These are phyloP conservation scores for Haemorhous mexicanus DNA, from an alignment of 2,113 vertebrate genomes.

Conservation along the genomic window DNA sequence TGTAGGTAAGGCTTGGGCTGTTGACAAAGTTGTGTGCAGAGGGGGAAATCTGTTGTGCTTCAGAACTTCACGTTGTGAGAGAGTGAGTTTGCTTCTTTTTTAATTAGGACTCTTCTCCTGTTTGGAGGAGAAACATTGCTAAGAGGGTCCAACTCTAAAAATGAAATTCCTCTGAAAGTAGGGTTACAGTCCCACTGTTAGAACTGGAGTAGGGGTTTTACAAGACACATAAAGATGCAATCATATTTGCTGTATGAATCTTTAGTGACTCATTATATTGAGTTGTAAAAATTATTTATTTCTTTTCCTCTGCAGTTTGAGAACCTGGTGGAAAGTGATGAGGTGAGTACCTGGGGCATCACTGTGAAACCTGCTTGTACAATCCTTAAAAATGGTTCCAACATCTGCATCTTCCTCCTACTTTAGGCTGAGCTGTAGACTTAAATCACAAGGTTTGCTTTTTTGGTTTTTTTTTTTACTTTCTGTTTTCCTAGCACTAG, in stretches of 20 bases:
- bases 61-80: accelerated
- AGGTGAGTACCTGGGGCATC: constrained; percentile 67
- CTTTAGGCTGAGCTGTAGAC: background rate
- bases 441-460: accelerated
- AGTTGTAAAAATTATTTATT: background rate
- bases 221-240: background rate
- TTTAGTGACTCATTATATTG: background rate
- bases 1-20: background rate
- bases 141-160: background rate
- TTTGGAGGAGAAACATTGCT: background rate
- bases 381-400: background rate
- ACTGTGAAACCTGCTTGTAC: background rate
- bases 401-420: background rate
- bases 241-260: background rate
- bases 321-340: constrained; percentile 83
- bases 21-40: background rate
- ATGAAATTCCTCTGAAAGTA: background rate
- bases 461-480: background rate
- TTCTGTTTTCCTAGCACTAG: background rate
- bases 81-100: background rate
- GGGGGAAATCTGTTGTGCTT: background rate
- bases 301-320: constrained; percentile 76
- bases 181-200: background rate
- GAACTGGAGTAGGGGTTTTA: background rate
- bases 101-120: background rate